Base-by-base conservation (phyloP, 2,888 invertebrate genomes). In the Plebejus anna region DNA sequence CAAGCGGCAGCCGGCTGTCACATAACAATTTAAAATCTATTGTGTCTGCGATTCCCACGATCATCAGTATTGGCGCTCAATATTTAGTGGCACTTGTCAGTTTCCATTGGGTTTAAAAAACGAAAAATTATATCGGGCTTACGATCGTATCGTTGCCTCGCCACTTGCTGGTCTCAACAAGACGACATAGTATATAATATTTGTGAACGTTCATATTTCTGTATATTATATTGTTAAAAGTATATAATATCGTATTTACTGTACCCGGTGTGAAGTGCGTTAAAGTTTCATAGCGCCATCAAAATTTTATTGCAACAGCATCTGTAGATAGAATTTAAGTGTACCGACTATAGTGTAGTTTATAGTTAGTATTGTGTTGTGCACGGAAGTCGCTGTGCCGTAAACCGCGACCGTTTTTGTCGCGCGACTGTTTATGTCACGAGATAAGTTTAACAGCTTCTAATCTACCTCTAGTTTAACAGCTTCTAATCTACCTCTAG, bases 301-400 rank as follows among this genome's bases (percentile, higher is more conserved):
- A 66, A 66, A 32, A 66, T 66, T 36, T 66, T 66, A 66, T 66
- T 66, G 66, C 66, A 32, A 66, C 66, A 32, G 13, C 66, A 66
- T 66, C 32, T 66, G 66, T 66, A 32, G 66, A 66, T 66, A 66
- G 32, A 32, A 32, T 13, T 66, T 66, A 4, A 66, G 13, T 66
- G 32, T 36, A 36, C 4, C 32, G 66, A 66, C n/a, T 61, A 28
- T 11, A 66, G 32, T 36, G 32, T 13, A 66, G 66, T 36, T 11
- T 66, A 32, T 66, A 5, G 4, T 55, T 66, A 32, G 11, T 22
- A 32, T 32, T 32, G 32, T 66, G 32, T 5, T 22, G 22, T 4
- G 32, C 32, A 32, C 66, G 66, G 66, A 66, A 36, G 66, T 66
- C 13, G 11, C 11, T 36, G 32, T 13, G 32, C 32, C 66, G 66